Evolutionary conservation across 2,797 vertebrate species (phyloP).

Genomic region (Clarias pachynema): DNA sequence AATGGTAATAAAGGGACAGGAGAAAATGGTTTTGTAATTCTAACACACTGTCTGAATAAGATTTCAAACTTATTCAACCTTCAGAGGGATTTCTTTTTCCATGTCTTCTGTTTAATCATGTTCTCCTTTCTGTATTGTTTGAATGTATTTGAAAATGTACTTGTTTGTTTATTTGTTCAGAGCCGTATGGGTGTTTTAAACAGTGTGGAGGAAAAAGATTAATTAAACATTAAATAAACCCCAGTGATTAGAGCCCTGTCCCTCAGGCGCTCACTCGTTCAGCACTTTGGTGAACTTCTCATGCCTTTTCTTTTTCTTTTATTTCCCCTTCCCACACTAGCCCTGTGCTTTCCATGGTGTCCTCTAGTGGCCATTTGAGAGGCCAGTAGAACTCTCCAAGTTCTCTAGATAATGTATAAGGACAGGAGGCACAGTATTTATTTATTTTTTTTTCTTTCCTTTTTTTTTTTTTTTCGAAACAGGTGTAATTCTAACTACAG

Average conservation of each 20-base stretch:
- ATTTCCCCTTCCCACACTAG: conserved; percentile 54
- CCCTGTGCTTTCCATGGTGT: conserved; percentile 61
- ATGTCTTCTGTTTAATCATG: conserved; percentile 9
- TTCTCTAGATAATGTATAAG: conserved; percentile 61
- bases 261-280: conserved; percentile 81
- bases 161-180: conserved; percentile 45
- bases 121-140: conserved; percentile 36
- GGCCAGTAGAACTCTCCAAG: conserved; percentile 58
- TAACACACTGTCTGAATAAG: not conserved
- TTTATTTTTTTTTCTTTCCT: conserved; percentile 49
- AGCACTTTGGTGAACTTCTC: conserved; percentile 88
- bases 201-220: conserved; percentile 56
- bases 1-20: conserved; percentile 1
- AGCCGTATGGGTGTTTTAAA: conserved; percentile 37
- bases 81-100: conserved; percentile 44
- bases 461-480: conserved; percentile 64
- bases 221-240: conserved; percentile 58
- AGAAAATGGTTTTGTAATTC: not conserved
- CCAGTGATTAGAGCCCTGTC: conserved; percentile 56
- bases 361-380: conserved; percentile 66
- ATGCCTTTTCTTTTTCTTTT: conserved; percentile 75
- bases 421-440: conserved; percentile 76
- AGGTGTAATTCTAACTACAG: conserved; percentile 86
- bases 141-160: conserved; percentile 60
- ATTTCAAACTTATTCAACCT: conserved; percentile 48